Evolutionary conservation across 2,888 invertebrate genomes (phyloP).

Genomic region (Empis livida): DNA sequence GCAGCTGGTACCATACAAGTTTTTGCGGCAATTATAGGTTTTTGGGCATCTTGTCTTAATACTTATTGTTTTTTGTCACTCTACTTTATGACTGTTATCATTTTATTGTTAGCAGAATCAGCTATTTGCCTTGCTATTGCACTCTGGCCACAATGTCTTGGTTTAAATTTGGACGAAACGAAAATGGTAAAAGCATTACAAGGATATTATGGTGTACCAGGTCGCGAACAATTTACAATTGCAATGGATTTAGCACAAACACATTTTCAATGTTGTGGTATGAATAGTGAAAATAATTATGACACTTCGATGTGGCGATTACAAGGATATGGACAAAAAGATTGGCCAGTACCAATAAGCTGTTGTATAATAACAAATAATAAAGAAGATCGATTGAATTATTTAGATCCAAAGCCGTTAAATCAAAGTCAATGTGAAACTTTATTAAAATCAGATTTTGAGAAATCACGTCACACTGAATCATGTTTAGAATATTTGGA

Average conservation of each 20-base stretch:
- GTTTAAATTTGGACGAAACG: slow-evolving; percentile 52
- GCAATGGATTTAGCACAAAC: slow-evolving; percentile 70
- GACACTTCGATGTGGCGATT: slow-evolving; percentile 70
- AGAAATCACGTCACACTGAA: slow-evolving; percentile 27
- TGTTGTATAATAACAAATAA: slow-evolving; percentile 53
- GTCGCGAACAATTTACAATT: slow-evolving; percentile 55
- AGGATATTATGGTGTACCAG: slow-evolving; percentile 62
- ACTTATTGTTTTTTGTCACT: slow-evolving; percentile 58
- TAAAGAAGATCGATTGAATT: slow-evolving; percentile 37
- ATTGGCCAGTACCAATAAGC: slow-evolving; percentile 52
- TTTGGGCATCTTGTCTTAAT: slow-evolving; percentile 68
- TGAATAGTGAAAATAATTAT: slow-evolving; percentile 64
- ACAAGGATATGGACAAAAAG: slow-evolving; percentile 56
- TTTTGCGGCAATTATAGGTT: slow-evolving; percentile 58
- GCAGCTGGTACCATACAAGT: slow-evolving; percentile 55
- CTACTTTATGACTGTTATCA: slow-evolving; percentile 58
- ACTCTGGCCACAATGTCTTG: slow-evolving; percentile 65
- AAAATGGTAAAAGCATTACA: slow-evolving; percentile 60
- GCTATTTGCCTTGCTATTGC: slow-evolving; percentile 56
- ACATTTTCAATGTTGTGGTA: slow-evolving; percentile 62
- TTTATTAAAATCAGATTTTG: slow-evolving; percentile 24
- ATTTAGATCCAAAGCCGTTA: slow-evolving; percentile 62
- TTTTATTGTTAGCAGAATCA: slow-evolving; percentile 55
- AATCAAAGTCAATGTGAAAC: slow-evolving; percentile 59
- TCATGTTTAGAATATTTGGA: slow-evolving; percentile 55